These are phyloP conservation scores for Spea hammondii DNA, from an alignment of 2,797 vertebrate genomes.

Conservation along the genomic window DNA sequence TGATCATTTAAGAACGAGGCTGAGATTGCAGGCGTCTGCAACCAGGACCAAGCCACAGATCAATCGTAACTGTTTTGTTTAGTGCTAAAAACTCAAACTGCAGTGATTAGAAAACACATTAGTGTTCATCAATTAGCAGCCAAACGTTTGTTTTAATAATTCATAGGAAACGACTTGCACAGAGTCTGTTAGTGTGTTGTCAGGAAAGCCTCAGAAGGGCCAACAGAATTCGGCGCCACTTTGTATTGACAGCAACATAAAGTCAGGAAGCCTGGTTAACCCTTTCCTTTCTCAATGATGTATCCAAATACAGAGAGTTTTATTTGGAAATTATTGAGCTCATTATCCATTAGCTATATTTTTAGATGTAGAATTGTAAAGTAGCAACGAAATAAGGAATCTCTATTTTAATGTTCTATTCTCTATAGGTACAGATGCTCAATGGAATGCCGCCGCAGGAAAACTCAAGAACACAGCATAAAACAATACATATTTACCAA, in stretches of 20 bases:
- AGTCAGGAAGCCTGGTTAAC: conserved; percentile 95
- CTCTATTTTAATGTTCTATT: not conserved
- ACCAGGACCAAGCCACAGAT: conserved; percentile 75
- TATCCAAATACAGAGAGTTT: conserved; percentile 1
- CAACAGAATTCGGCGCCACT: conserved; percentile 91
- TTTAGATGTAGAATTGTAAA: not conserved
- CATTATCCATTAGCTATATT: conserved; percentile 4
- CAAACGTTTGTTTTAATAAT: conserved; percentile 97
- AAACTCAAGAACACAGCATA: too few species aligned
- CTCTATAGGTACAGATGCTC: too few species aligned
- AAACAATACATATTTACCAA: too few species aligned
- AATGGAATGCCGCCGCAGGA: too few species aligned
- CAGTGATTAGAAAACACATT: conserved; percentile 99
- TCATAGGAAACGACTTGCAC: conserved; percentile 86
- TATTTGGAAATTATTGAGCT: conserved; percentile 9
- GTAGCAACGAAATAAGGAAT: not conserved
- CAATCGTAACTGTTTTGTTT: conserved; percentile 95
- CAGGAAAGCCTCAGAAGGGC: conserved; percentile 82
- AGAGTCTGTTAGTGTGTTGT: conserved; percentile 83
- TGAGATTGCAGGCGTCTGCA: conserved; percentile 61
- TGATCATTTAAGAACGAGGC: conserved; percentile 54
- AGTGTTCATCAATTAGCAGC: conserved; percentile 97
- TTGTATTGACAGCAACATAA: conserved; percentile 85
- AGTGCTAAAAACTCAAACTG: conserved; percentile 96
- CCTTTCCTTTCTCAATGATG: conserved; percentile 67